Evolutionary conservation across 1,140 invertebrate species (phyloP).

Genomic region (Drosophila oshimai): DNA sequence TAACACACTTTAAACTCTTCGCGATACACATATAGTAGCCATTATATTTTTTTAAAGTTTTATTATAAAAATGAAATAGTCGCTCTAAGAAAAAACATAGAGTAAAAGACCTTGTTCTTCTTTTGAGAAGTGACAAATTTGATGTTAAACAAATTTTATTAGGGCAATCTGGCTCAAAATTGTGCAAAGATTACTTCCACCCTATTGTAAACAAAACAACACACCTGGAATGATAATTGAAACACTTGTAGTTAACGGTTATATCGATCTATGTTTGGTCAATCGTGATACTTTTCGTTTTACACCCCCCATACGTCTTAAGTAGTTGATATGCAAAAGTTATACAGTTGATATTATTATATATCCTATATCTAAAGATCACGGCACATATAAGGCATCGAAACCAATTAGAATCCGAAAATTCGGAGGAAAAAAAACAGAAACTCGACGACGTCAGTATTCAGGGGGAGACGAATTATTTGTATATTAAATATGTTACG

Average conservation of each 20-base stretch:
- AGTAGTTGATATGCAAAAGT: conserved; percentile 65
- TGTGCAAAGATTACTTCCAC: not conserved
- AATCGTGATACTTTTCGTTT: conserved; percentile 75
- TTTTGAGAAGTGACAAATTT: not conserved
- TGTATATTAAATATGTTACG: conserved; percentile 61
- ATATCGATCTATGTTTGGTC: conserved; percentile 74
- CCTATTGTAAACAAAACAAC: conserved; percentile 6
- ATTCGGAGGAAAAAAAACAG: conserved; percentile 8
- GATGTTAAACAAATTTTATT: not conserved
- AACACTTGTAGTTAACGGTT: conserved; percentile 75
- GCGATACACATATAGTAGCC: not conserved
- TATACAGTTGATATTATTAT: conserved; percentile 71
- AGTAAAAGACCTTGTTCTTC: not conserved
- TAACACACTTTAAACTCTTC: not conserved
- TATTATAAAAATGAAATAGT: not conserved
- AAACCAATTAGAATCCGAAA: conserved; percentile 22
- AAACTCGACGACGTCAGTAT: conserved; percentile 79
- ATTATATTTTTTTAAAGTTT: not conserved
- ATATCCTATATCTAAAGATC: conserved; percentile 27
- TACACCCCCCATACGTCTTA: conserved; percentile 51
- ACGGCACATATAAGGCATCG: conserved; percentile 26
- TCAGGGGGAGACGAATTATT: conserved; percentile 49
- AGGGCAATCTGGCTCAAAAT: not conserved
- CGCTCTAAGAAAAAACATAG: not conserved
- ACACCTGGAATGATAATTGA: conserved; percentile 36